A percentile compares a stretch with the other conserved stretches of the same genome.
phyloP scores from a whole-genome alignment of 2,797 vertebrate species.

The Sebastes diploproa region DNA sequence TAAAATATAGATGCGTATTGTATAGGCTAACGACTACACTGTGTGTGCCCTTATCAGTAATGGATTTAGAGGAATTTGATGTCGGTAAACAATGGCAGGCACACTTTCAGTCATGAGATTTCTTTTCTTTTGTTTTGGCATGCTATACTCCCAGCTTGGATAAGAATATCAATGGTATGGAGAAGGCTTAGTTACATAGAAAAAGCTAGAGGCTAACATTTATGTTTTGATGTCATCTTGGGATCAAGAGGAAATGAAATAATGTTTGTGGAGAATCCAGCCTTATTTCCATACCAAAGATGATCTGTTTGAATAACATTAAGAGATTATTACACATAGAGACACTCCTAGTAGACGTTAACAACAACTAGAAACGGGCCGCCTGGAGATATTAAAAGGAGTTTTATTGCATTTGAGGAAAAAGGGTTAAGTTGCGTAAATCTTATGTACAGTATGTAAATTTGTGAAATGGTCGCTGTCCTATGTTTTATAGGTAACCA shows the following conservation, averaged over 20 bases:
- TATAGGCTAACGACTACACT: conserved; percentile 69
- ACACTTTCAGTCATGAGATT: conserved; percentile 62
- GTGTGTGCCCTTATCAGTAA: conserved; percentile 64
- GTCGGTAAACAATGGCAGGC: conserved; percentile 63
- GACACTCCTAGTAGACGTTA: conserved; percentile 64
- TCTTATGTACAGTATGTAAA: conserved; percentile 85
- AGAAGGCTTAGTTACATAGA: conserved; percentile 65
- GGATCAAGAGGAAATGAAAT: conserved; percentile 62
- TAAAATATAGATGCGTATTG: conserved; percentile 66
- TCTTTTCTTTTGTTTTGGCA: conserved; percentile 43
- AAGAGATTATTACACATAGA: conserved; percentile 71
- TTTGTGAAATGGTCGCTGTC: conserved; percentile 77
- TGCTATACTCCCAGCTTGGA: conserved; percentile 60
- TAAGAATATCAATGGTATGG: conserved; percentile 74
- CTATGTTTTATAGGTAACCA: conserved; percentile 81
- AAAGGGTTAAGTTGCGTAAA: conserved; percentile 69
- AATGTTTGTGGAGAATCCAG: conserved; percentile 67
- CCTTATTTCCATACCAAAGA: conserved; percentile 87
- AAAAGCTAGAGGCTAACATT: conserved; percentile 52
- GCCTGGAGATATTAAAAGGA: conserved; percentile 70
- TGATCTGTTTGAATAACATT: conserved; percentile 70
- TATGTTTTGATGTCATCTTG: conserved; percentile 67
- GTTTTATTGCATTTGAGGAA: conserved; percentile 73
- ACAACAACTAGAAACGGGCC: conserved; percentile 58
- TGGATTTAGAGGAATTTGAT: conserved; percentile 67